A percentile compares a stretch with the other conserved stretches of the same genome.
Conservation (phyloP, 2,888 invertebrate species). For the Epinotia brunnichana region DNA sequence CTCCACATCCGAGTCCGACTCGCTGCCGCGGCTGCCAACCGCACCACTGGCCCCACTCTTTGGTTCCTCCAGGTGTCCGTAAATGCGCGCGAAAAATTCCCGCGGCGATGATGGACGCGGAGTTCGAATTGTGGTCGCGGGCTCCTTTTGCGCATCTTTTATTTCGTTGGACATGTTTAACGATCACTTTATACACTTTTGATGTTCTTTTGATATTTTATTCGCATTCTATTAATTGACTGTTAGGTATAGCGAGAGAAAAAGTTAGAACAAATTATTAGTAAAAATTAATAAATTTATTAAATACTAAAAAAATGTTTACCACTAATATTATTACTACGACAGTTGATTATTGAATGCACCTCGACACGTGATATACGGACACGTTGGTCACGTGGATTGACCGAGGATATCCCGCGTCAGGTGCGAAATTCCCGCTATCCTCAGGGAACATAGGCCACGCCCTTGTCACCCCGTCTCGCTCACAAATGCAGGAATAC, state of each 20-base stretch:
- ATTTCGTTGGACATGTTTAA: conserved; percentile 59
- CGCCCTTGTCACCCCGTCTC: conserved; percentile 55
- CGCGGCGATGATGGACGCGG: conserved; percentile 89
- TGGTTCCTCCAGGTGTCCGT: conserved; percentile 88
- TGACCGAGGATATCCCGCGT: conserved; percentile 54
- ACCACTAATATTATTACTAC: not conserved
- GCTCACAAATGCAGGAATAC: conserved; percentile 53
- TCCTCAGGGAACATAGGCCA: conserved; percentile 64
- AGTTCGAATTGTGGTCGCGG: conserved; percentile 57
- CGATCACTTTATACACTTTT: conserved; percentile 17
- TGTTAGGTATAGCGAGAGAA: not conserved
- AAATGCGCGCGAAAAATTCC: conserved; percentile 91
- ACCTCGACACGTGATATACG: conserved; percentile 59
- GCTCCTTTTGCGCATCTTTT: conserved; percentile 53
- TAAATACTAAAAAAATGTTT: not conserved
- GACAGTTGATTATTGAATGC: not conserved
- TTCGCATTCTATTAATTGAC: too few species aligned
- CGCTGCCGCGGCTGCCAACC: conserved; percentile 61
- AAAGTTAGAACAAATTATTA: not conserved
- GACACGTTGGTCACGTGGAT: conserved; percentile 64
- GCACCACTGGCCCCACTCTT: conserved; percentile 50
- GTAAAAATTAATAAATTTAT: not conserved
- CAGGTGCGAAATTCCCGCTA: conserved; percentile 62
- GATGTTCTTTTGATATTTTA: not conserved
- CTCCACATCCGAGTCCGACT: conserved; percentile 79